phyloP scores from a whole-genome alignment of 2,797 vertebrate genomes.

The Molossus alvarezi region DNA sequence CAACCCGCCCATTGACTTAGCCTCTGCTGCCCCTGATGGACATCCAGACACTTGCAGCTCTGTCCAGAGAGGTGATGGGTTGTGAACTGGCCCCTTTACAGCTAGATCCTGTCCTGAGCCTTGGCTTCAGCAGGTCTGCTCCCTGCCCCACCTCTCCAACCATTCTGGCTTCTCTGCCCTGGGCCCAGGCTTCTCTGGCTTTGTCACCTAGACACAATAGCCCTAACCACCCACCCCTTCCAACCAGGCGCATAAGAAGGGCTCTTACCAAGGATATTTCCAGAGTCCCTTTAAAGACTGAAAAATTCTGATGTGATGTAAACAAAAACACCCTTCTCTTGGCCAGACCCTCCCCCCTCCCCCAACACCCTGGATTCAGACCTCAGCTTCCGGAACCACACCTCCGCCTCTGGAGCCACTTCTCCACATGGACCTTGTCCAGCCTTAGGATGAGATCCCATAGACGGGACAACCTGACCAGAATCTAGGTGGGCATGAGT shows the following conservation, averaged over 20 bases:
- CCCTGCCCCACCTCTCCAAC: accelerated
- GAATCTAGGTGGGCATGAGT: not conserved
- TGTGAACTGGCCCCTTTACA: not conserved
- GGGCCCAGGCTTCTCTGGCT: constrained; percentile 3
- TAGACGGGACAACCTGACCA: not conserved
- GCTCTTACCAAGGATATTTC: not conserved
- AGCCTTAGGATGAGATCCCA: not conserved
- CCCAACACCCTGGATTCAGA: not conserved
- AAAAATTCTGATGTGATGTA: not conserved
- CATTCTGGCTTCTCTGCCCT: not conserved
- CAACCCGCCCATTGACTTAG: not conserved
- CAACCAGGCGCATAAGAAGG: not conserved
- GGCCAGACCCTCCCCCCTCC: accelerated
- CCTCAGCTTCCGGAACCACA: not conserved
- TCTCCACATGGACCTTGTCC: not conserved
- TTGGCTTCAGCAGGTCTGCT: not conserved
- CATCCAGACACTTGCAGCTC: not conserved
- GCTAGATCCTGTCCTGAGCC: not conserved
- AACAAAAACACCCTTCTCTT: not conserved
- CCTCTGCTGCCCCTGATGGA: constrained; percentile 33
- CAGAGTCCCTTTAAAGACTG: not conserved
- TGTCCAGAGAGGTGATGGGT: not conserved
- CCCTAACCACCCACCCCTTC: not conserved
- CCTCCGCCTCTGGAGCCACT: not conserved
- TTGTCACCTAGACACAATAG: not conserved